Percentiles rank a stretch among this genome's conserved stretches.
These are phyloP conservation scores for Indicator maculatus DNA, from an alignment of 2,113 vertebrate genomes.

Conservation along the genomic window DNA sequence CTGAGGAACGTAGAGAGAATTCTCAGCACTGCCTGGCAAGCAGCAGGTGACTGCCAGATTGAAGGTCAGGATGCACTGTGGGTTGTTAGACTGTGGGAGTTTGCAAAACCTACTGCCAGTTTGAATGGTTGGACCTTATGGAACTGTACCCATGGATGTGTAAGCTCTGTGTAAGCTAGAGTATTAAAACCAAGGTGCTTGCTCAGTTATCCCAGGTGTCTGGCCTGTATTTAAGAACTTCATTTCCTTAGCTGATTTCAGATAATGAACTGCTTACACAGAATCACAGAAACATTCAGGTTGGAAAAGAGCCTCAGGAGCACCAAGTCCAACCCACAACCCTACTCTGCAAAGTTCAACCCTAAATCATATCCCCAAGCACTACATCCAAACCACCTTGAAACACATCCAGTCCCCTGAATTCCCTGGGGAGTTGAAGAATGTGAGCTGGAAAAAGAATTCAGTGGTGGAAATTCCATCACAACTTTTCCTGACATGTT, in stretches of 20 bases:
- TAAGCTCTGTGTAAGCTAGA: background rate
- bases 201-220: background rate
- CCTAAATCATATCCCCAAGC: too few relatives aligned
- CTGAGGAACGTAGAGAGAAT: background rate
- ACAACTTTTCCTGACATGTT: background rate
- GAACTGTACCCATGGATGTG: background rate
- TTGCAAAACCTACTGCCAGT: background rate
- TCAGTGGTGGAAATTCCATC: background rate
- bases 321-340: too few relatives aligned
- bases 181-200: background rate
- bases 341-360: too few relatives aligned
- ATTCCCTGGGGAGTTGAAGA: background rate
- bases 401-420: background rate
- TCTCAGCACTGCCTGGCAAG: background rate
- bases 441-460: background rate
- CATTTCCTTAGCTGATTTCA: background rate
- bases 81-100: background rate
- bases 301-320: too few relatives aligned
- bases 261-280: background rate
- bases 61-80: background rate
- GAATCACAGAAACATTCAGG: too few relatives aligned
- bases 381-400: too few relatives aligned
- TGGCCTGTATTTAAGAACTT: background rate
- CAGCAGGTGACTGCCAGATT: background rate
- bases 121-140: background rate